Base-by-base conservation (phyloP, 2,797 vertebrate genomes). In the Huso huso region DNA sequence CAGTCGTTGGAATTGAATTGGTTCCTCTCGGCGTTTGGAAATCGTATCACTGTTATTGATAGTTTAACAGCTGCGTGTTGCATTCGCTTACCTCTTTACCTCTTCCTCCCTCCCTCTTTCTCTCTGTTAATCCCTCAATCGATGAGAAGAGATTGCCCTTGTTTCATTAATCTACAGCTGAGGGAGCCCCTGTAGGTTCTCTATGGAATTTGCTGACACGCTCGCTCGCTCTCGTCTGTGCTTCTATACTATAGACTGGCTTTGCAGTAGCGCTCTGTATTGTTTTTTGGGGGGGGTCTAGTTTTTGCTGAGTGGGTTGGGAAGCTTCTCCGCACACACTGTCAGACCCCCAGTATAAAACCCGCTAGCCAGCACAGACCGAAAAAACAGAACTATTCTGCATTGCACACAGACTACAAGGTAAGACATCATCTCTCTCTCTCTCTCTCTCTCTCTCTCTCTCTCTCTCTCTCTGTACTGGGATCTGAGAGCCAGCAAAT, bases 321-420 rank as follows among this genome's bases (percentile, higher is more conserved):
- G 74, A 71, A 73, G 78, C 77, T 52, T 1, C 0, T 0, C 2
- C 6, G 51, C 6, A 79, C 77, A 74, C 76, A 72, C 72, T 49
- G 66, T 75, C 49, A 1, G 57, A 5, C 6, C 37, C 53, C 65
- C 76, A 69, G 73, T 90, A 91, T 91, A 91, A 89, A 91, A 90
- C 83, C 79, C 74, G 72, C 77, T 86, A 83, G 89, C 90, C 90
- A 90, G 89, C 6, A 6, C 6, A 37, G 48, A 58, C 8, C 9
- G 10, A 18, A 6, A 61, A 9, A 18, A 61, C 7, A 15, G 60
- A 13, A 61, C 10, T 61, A 8, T 6, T 9, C 13, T 10, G 15
- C 5, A 15, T 15, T 15, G 12, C 37, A 6, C 9, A 18, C 9
- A 23, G 60, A 18, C 7, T 49, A 10, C 11, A 67, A 50, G 64